Evolutionary conservation across 2,888 invertebrate species (phyloP).

Genomic region (Erpobdella octoculata): DNA sequence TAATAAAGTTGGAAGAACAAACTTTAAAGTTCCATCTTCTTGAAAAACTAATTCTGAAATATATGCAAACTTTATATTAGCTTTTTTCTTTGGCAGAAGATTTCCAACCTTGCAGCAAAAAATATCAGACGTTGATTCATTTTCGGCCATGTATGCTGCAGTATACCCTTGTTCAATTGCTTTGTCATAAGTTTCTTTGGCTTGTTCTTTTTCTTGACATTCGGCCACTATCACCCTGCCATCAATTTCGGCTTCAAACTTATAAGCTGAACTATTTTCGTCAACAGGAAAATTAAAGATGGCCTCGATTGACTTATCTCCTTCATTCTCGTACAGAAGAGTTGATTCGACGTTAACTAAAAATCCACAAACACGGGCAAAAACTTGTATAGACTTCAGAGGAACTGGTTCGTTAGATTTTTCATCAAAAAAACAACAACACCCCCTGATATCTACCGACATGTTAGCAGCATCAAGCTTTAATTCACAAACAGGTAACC

Average conservation of each 20-base stretch:
- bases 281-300: slow-evolving; percentile 43
- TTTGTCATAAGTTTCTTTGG: slow-evolving; percentile 39
- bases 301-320: slow-evolving; percentile 38
- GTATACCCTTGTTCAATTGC: slow-evolving; percentile 38
- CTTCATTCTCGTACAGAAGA: slow-evolving; percentile 39
- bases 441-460: no score
- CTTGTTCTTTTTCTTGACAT: slow-evolving; percentile 43
- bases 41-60: slow-evolving; percentile 39
- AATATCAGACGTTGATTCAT: slow-evolving; percentile 38
- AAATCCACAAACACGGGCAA: slow-evolving; percentile 36
- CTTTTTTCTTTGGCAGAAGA: slow-evolving; percentile 38
- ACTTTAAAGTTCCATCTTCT: slow-evolving; percentile 32
- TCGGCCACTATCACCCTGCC: slow-evolving; percentile 41
- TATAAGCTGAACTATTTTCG: slow-evolving; percentile 41
- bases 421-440: slow-evolving; percentile 2
- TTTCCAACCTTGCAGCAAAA: slow-evolving; percentile 42
- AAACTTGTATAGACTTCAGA: slow-evolving; percentile 34
- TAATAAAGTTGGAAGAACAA: slow-evolving; percentile 23
- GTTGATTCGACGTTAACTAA: slow-evolving; percentile 37
- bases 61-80: slow-evolving; percentile 38
- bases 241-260: slow-evolving; percentile 42
- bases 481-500: no score
- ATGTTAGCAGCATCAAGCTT: no score
- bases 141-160: slow-evolving; percentile 40
- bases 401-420: slow-evolving; percentile 35